phyloP scores from a whole-genome alignment of 2,888 invertebrate genomes.

The Boloria selene region DNA sequence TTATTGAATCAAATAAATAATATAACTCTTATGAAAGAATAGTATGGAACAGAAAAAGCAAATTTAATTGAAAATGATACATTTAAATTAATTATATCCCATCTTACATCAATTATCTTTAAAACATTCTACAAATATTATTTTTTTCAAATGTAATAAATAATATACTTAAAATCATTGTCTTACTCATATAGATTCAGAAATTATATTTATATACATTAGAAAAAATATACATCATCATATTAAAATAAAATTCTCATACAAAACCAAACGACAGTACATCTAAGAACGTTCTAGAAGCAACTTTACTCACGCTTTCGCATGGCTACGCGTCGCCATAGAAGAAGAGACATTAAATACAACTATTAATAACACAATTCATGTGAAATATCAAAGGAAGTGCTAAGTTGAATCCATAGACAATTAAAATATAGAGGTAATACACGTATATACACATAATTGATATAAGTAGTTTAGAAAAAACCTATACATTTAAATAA shows the following conservation, averaged over 20 bases:
- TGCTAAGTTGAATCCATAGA: constrained; percentile 44
- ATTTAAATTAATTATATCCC: too few relatives aligned
- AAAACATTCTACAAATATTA: too few relatives aligned
- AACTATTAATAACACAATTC: constrained; percentile 51
- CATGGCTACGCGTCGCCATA: constrained; percentile 80
- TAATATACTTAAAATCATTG: too few relatives aligned
- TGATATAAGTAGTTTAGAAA: neutral
- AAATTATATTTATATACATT: too few relatives aligned
- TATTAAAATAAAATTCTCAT: constrained; percentile 43
- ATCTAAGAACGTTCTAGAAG: constrained; percentile 67
- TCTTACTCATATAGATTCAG: too few relatives aligned
- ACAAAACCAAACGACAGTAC: constrained; percentile 60
- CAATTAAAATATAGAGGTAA: constrained; percentile 38
- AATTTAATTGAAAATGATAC: too few relatives aligned
- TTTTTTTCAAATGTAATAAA: too few relatives aligned
- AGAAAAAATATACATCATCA: constrained; percentile 48
- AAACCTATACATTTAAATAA: too few relatives aligned
- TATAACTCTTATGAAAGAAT: too few relatives aligned
- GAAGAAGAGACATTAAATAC: constrained; percentile 77
- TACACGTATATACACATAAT: neutral
- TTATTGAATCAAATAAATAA: too few relatives aligned
- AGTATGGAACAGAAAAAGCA: too few relatives aligned
- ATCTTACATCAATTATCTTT: neutral
- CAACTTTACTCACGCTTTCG: constrained; percentile 80
- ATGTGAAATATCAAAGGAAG: constrained; percentile 36